phyloP scores from a whole-genome alignment of 2,888 invertebrate species.

The Cryptocephalus moraei region DNA sequence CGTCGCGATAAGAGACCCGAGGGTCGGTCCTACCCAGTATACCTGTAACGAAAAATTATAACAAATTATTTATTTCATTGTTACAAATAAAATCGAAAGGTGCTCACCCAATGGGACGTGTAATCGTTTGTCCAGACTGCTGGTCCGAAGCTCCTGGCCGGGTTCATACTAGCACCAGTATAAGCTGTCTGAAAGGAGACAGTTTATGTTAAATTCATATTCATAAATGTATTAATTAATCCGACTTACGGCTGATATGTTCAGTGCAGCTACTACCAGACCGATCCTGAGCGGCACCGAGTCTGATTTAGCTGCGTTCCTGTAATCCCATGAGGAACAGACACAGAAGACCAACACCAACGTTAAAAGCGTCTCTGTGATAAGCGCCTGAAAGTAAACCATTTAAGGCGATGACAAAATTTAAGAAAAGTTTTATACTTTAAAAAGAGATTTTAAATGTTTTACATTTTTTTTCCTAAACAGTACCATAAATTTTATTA shows the following conservation, averaged over 20 bases:
- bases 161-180: conserved; percentile 61
- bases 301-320: conserved; percentile 51
- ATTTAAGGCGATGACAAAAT: neutral
- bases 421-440: too few relatives aligned
- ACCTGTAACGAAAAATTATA: conserved; percentile 22
- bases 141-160: conserved; percentile 58
- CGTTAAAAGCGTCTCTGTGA: conserved; percentile 54
- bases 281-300: conserved; percentile 57
- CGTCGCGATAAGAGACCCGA: conserved; percentile 24
- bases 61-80: neutral
- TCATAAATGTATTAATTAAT: neutral
- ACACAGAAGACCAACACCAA: conserved; percentile 52
- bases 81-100: neutral
- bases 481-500: too few relatives aligned
- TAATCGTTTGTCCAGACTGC: conserved; percentile 58
- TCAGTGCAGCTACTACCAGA: conserved; percentile 51
- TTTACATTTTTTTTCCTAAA: too few relatives aligned
- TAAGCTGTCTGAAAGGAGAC: conserved; percentile 37
- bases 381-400: conserved; percentile 39
- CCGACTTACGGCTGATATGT: conserved; percentile 50
- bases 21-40: conserved; percentile 31
- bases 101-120: conserved; percentile 54
- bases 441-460: too few relatives aligned
- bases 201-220: neutral
- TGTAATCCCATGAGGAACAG: conserved; percentile 62